Conservation (phyloP, 2,113 vertebrate species). For the Struthidea cinerea region DNA sequence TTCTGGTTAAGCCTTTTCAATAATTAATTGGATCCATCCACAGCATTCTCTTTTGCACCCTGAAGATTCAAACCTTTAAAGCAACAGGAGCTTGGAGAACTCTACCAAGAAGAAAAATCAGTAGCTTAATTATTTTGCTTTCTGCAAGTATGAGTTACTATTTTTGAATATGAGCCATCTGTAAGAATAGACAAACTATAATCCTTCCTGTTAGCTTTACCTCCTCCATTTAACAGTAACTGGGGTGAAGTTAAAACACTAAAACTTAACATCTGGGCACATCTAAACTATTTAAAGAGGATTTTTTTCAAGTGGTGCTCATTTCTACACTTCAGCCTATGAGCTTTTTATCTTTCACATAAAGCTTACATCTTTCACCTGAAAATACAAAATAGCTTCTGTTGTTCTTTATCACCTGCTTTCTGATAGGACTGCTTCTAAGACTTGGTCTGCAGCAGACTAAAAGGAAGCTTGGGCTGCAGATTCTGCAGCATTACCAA, state of each 20-base stretch:
- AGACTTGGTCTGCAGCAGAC: not conserved
- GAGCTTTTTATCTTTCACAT: not conserved
- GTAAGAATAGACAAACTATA: not conserved
- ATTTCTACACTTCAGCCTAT: not conserved
- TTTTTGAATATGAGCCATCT: not conserved
- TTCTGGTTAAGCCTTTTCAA: not conserved
- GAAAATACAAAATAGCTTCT: not conserved
- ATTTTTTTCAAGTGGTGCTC: not conserved
- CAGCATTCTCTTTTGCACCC: not conserved
- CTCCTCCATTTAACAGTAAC: not conserved
- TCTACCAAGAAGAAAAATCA: not conserved
- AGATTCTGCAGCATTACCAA: not conserved
- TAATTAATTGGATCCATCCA: not conserved
- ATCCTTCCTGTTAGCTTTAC: not conserved
- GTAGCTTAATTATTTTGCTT: not conserved
- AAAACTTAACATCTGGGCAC: not conserved
- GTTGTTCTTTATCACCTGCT: not conserved
- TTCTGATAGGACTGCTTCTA: not conserved
- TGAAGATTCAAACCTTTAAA: not conserved
- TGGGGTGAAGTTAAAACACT: not conserved
- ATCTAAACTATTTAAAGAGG: not conserved
- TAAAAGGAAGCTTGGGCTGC: not conserved
- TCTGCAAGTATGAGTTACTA: not conserved
- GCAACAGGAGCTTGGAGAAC: not conserved
- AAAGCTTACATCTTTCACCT: not conserved